These are phyloP conservation scores for Sarotherodon lohbergeri DNA, from an alignment of 2,113 vertebrate species.

Conservation along the genomic window DNA sequence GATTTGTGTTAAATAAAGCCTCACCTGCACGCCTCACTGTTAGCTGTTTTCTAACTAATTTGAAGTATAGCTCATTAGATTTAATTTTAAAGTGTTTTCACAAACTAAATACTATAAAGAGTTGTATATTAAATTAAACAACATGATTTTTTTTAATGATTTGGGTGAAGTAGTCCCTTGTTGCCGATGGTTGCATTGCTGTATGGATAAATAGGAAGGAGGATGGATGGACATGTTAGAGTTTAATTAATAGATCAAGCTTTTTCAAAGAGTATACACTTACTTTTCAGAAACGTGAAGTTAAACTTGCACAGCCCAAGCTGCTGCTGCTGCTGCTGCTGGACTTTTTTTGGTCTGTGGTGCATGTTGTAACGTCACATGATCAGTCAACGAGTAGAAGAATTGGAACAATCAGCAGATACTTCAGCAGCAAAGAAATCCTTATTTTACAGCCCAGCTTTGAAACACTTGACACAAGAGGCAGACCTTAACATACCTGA, in stretches of 20 bases:
- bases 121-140: not conserved
- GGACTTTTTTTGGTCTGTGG: conserved; percentile 1
- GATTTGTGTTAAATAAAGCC: not conserved
- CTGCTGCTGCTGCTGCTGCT: not conserved
- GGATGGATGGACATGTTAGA: not conserved
- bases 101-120: not conserved
- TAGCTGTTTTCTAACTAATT: not conserved
- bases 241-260: conserved; percentile 9
- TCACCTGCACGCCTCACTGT: not conserved
- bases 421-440: conserved; percentile 9
- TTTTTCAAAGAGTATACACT: not conserved
- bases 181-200: not conserved
- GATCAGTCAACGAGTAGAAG: conserved; percentile 40
- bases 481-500: conserved; percentile 70
- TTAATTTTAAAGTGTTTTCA: not conserved
- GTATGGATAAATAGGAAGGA: not conserved
- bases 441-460: conserved; percentile 39
- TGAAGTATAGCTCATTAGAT: not conserved
- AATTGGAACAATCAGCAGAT: conserved; percentile 38
- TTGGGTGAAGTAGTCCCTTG: not conserved
- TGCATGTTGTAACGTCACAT: not conserved
- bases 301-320: conserved; percentile 30
- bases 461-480: conserved; percentile 25
- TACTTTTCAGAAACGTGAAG: not conserved
- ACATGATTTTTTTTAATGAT: not conserved